Base-by-base conservation (phyloP, 2,113 vertebrate species). In the Gnathonemus echidnorhynchus region DNA sequence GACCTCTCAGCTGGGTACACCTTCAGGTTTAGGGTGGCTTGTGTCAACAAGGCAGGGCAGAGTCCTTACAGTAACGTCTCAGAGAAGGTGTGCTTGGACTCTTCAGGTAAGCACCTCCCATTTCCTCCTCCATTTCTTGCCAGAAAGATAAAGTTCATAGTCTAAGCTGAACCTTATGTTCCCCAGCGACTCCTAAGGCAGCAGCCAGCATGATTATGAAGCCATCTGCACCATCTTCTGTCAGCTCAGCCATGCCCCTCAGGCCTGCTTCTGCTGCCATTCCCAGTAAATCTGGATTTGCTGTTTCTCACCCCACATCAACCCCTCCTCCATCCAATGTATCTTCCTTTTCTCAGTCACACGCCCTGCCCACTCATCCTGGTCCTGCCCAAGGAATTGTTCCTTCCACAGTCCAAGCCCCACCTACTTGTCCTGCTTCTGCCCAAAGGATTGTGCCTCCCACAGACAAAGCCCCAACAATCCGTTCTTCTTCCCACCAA, bases 11-110 rank as follows among this genome's bases (percentile, higher is more conserved):
- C 93, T 0, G 94, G 97, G 5, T 92, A 95, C 86, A 13, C 95
- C 0, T 95, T 97, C 94, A 96, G 95, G 92, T 99, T 99, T 93
- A 97, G 98, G 13, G 98, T 99, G 93, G 97, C 98, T 83, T 99
- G 98, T 92, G 96, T 97, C 87, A 99, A 99, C 93, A 99, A 99
- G 87, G 98, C 98, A 0, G 98, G 98, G 8, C 98, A 99, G 91
- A 98, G 98, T 11, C 97, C 97, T 21, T 99, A 98, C 94, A 99
- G 98, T 93, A 96, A 94, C 90, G 93, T 95, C 5, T 99, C 98
- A 0, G 96, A 94, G 56, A 95, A 95, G 42, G 95, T 99, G 88
- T 90, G 93, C 77, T 89, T 99, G 31, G 97, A 97, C 48, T 89
- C 89, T 0, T 91, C 93, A 95, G 98, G 98, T 99, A 39, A 80